Evolutionary conservation across 2,113 vertebrate genomes (phyloP).

Genomic region (Panthera uncia): DNA sequence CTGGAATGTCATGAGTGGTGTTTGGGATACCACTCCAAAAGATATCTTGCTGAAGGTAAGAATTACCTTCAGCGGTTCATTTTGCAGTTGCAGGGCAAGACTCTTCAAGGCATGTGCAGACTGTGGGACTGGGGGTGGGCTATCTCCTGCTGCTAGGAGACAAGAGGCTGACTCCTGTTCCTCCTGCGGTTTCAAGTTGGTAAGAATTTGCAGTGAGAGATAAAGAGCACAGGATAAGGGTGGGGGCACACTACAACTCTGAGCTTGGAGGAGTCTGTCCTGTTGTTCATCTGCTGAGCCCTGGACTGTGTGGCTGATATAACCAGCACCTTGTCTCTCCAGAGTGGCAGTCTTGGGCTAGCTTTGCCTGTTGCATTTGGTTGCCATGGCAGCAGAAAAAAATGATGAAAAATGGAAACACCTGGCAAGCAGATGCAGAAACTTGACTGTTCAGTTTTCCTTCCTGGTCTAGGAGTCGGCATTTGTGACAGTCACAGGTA

Average conservation of each 20-base stretch:
- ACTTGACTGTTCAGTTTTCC: conserved; percentile 65
- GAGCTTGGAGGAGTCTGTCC: not conserved
- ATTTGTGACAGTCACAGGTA: conserved; percentile 66
- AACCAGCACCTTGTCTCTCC: conserved; percentile 68
- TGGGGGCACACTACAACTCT: not conserved
- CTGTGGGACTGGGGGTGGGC: not conserved
- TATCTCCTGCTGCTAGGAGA: not conserved
- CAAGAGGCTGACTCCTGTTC: not conserved
- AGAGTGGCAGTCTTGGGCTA: conserved; percentile 64
- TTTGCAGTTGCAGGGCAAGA: not conserved
- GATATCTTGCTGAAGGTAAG: conserved; percentile 41
- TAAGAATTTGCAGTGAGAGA: not conserved
- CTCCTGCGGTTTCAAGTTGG: not conserved
- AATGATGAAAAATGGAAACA: conserved; percentile 73
- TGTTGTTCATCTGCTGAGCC: not conserved
- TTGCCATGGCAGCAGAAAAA: conserved; percentile 87
- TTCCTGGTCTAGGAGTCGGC: not conserved
- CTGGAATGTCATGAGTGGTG: not conserved
- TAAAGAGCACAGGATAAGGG: not conserved
- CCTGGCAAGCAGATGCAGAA: conserved; percentile 73
- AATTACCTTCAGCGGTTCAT: not conserved
- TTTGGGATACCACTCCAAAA: conserved; percentile 17
- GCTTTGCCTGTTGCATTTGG: conserved; percentile 82
- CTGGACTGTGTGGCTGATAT: not conserved
- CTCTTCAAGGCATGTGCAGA: not conserved